Conservation (phyloP, 2,113 vertebrate species). For the Charadrius vociferus region DNA sequence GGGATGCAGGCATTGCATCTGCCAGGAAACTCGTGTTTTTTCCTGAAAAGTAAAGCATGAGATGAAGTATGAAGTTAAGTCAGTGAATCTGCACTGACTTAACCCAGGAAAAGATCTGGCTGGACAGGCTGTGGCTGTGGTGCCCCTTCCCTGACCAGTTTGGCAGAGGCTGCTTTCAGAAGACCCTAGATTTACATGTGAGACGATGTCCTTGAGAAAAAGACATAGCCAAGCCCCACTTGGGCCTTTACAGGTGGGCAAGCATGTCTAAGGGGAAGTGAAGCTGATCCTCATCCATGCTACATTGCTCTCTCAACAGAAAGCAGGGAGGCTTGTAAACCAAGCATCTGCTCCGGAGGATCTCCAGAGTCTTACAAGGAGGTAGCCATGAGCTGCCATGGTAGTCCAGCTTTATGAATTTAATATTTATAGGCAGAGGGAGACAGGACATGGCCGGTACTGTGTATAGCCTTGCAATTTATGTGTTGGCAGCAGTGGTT, state of each 20-base stretch:
- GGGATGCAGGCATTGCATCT: not conserved
- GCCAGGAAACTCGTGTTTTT: accelerated
- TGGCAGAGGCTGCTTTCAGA: not conserved
- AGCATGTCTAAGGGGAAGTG: accelerated
- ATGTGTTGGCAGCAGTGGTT: constrained; percentile 74
- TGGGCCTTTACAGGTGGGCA: not conserved
- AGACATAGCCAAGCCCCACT: too few relatives aligned
- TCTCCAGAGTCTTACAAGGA: not conserved
- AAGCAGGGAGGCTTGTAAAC: not conserved
- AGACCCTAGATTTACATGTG: not conserved
- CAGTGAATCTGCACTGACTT: not conserved
- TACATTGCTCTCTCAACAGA: not conserved
- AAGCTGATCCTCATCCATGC: not conserved
- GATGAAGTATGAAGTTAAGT: too few relatives aligned
- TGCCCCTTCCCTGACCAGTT: too few relatives aligned
- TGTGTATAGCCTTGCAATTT: constrained; percentile 76
- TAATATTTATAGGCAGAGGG: constrained; percentile 63
- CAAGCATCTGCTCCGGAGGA: not conserved
- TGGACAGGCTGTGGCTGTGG: not conserved
- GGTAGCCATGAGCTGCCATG: not conserved
- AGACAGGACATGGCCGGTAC: constrained; percentile 52
- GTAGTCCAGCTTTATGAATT: constrained; percentile 50
- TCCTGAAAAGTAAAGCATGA: not conserved
- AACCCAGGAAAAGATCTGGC: not conserved
- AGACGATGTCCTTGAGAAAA: not conserved